Percentiles rank a stretch among this genome's conserved stretches.
phyloP scores from a whole-genome alignment of 2,888 invertebrate species.

The Troilus luridus region DNA sequence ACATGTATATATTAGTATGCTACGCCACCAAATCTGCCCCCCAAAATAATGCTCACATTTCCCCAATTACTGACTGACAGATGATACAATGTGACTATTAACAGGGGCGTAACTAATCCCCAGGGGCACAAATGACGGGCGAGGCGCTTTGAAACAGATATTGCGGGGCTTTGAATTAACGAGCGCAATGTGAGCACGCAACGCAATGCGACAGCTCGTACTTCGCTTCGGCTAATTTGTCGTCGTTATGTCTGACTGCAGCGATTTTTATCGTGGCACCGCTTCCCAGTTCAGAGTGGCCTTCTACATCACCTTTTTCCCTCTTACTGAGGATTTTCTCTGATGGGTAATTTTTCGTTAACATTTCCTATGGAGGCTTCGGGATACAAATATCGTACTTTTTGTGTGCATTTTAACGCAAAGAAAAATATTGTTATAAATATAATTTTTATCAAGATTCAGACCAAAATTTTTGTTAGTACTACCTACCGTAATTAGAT shows the following conservation, averaged over 20 bases:
- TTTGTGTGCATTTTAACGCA: too few relatives aligned
- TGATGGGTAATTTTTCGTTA: too few relatives aligned
- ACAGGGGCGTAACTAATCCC: constrained; percentile 2
- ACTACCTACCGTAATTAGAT: too few relatives aligned
- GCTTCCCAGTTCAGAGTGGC: background rate
- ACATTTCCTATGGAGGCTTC: too few relatives aligned
- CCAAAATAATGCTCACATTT: background rate
- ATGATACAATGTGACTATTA: constrained; percentile 8
- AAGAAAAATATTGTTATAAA: too few relatives aligned
- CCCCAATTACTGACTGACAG: constrained; percentile 25
- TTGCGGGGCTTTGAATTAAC: background rate
- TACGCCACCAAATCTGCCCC: background rate
- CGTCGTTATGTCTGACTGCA: background rate
- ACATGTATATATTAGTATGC: background rate
- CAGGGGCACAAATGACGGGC: background rate
- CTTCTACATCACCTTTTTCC: background rate
- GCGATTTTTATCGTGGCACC: background rate
- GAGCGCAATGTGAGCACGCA: constrained; percentile 35
- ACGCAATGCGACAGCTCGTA: background rate
- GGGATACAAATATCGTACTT: too few relatives aligned
- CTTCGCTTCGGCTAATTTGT: background rate
- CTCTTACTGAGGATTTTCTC: too few relatives aligned
- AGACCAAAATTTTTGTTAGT: too few relatives aligned
- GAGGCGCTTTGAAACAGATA: constrained; percentile 24
- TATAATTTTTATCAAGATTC: too few relatives aligned